A percentile compares a stretch with the other conserved stretches of the same genome.
Conservation (phyloP, 1,140 invertebrate genomes). For the Xylocopa sonorina region DNA sequence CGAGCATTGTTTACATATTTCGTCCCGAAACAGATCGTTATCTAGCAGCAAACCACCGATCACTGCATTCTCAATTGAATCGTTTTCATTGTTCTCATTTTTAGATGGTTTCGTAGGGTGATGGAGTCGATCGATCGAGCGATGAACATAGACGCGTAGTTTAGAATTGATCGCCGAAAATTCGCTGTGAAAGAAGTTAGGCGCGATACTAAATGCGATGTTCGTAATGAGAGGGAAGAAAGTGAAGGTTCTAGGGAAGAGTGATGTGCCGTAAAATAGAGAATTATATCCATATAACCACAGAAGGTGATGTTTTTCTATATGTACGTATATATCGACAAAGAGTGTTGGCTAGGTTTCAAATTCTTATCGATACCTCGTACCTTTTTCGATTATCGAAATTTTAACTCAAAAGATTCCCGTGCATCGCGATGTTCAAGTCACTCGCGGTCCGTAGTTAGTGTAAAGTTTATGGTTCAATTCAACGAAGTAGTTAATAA, state of each 20-base stretch:
- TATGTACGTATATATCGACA: too few relatives aligned
- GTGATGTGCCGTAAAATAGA: neutral
- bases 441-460: neutral
- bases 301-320: neutral
- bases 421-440: neutral
- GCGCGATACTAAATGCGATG: neutral
- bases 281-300: neutral
- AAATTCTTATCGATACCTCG: neutral
- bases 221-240: neutral
- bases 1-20: neutral
- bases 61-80: neutral
- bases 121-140: neutral
- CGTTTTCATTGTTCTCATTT: neutral
- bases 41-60: neutral
- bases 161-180: neutral
- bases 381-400: neutral
- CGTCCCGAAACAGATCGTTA: neutral
- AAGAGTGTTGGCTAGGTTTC: neutral
- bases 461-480: neutral
- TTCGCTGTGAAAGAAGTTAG: neutral
- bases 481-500: neutral
- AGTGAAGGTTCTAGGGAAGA: constrained; percentile 28
- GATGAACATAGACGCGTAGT: neutral
- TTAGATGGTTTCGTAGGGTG: too few relatives aligned
- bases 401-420: neutral